Base-by-base conservation (phyloP, 92 coral and sea anemone genomes). In the Siderastrea siderea region DNA sequence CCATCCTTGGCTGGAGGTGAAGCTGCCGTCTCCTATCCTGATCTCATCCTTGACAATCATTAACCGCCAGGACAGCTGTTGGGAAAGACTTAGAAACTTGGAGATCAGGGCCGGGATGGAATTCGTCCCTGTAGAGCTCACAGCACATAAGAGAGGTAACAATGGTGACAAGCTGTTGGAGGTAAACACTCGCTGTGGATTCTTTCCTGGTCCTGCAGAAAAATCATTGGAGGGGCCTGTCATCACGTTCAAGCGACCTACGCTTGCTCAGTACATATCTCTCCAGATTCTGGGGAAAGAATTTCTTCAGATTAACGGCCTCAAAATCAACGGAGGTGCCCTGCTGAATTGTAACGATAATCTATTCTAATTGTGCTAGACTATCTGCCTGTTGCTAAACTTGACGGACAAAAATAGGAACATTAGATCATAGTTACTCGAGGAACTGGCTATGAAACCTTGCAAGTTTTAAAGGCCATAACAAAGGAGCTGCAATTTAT, bases 311-410 rank as follows among this genome's bases (percentile, higher is more conserved):
- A 79, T 79, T 0, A 85, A 86, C 53, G 89, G 84, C 53, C 75
- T 86, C 77, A 86, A 67, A 86, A 86, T 77, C 11, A 86, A 86
- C 16, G 89, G 89, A 77, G 89, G 89, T 54, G 77, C 38, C 77
- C 4, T 85, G 2, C 3, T 85, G 66, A 66, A 77, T 77, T 15
- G 38, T 26, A 26, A 26, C 38, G 38, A 26, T 26, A 26, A 26
- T 26, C 38, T 26, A 26, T 26, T 26, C 0, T 26, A 26, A 26
- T 26, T 26, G 0, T 26, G 0, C 38, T 26, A 0, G 0, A 26
- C 38, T 26, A 26, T 26, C 0, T 26, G 38, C 38, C 38, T 26
- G n/a, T 0, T 26, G 38, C 0, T 26, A 26, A 26, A 26, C 38
- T 26, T 26, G 38, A 26, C 38, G 38, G n/a, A n/a, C n/a, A n/a